Conservation (phyloP, 2,113 vertebrate species). For the Ceyx melanurus region DNA sequence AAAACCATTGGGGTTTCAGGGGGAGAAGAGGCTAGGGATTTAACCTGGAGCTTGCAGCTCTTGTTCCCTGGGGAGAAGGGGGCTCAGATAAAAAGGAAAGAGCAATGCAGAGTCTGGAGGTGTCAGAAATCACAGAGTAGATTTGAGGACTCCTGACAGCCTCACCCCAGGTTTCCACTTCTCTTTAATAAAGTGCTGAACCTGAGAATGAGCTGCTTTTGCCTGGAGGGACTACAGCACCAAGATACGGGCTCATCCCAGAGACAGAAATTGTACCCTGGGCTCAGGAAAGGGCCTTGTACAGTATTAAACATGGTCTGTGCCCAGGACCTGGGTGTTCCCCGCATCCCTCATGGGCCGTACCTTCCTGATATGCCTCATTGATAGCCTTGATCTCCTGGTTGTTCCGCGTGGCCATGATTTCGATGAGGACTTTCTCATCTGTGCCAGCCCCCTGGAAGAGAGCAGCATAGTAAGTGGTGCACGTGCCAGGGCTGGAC, state of each 20-base stretch:
- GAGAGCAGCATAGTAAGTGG: not conserved
- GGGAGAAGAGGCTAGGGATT: not conserved
- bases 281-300: not conserved
- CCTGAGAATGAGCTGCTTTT: not conserved
- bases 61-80: not conserved
- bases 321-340: not conserved
- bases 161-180: not conserved
- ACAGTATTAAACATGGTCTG: rapidly evolving
- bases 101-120: not conserved
- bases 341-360: conserved; percentile 13
- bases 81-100: not conserved
- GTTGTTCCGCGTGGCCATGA: conserved; percentile 90
- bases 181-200: not conserved
- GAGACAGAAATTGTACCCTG: not conserved
- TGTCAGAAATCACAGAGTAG: not conserved
- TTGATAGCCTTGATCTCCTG: conserved; percentile 88
- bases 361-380: conserved; percentile 77
- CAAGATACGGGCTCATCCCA: not conserved
- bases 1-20: not conserved
- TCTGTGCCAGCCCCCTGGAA: conserved; percentile 92
- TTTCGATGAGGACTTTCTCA: conserved; percentile 91
- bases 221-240: not conserved
- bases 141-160: not conserved
- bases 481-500: not conserved
- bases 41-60: not conserved